Evolutionary conservation across 2,888 invertebrate species (phyloP), one percentile per base, ranked within the genome.

Genomic region (Girardia tigrina): DNA sequence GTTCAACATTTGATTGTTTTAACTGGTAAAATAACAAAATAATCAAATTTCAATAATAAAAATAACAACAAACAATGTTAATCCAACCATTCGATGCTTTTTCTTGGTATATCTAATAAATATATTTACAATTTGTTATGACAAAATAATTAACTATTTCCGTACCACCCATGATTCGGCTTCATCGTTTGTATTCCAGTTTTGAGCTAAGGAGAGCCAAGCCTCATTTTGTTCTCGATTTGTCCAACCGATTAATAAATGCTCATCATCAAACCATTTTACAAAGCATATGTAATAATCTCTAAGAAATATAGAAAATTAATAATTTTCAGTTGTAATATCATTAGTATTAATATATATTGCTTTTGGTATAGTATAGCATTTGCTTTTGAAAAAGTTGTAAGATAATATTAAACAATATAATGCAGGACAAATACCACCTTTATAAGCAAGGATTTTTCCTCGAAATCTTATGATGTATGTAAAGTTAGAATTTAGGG

Each of bases 271-370:
- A 27, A 75, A 28, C 76, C 76, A 76, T 26, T 42, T 26, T 4
- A 76, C 73, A 69, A 76, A 76, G 8, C 29, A 26, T n/a, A 75
- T 75, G 26, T 75, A 75, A 28, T 75, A 28, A 70, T 75, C 75
- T 1, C 75, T 75, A 16, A 26, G 26, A 73, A 4, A 42, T 27
- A 72, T 27, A 72, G 36, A 36, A 36, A 36, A 12, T 56, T 56
- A 20, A 12, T 8, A 12, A 56, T n/a, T n/a, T n/a, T n/a, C n/a
- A n/a, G n/a, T n/a, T n/a, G n/a, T n/a, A n/a, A n/a, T n/a, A n/a
- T n/a, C n/a, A n/a, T n/a, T n/a, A n/a, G n/a, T n/a, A n/a, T n/a
- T n/a, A n/a, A n/a, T n/a, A n/a, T n/a, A n/a, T n/a, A n/a, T n/a
- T n/a, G n/a, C n/a, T n/a, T n/a, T n/a, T n/a, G n/a, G n/a, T n/a